phyloP scores from a whole-genome alignment of 30 jellyfish, hydroid and myxozoan species.

The Nemopilema nomurai region DNA sequence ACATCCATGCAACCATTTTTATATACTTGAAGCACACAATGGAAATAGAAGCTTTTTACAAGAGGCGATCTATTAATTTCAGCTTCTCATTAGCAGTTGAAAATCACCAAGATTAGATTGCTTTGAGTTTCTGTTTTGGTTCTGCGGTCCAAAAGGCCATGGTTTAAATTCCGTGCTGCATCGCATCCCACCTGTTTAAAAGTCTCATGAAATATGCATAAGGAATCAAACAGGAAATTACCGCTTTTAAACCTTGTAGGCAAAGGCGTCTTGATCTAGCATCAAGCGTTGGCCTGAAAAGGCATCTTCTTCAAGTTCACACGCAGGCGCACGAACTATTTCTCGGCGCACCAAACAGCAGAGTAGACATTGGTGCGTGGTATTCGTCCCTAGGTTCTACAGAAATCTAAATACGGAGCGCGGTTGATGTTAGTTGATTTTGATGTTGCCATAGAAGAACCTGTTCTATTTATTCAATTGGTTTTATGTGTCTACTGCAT shows the following conservation, averaged over 20 bases:
- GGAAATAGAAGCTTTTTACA: too few relatives aligned
- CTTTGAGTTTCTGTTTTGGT: not conserved
- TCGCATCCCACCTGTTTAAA: constrained; percentile 45
- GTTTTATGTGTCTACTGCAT: constrained; percentile 44
- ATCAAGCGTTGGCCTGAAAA: not conserved
- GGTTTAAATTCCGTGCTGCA: not conserved
- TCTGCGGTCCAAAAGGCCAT: not conserved
- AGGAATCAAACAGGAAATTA: constrained; percentile 43
- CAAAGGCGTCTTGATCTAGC: constrained; percentile 20
- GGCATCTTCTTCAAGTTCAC: not conserved
- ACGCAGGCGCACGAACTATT: not conserved
- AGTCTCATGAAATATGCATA: constrained; percentile 41
- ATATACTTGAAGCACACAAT: too few relatives aligned
- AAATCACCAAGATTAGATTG: not conserved
- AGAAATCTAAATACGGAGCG: not conserved
- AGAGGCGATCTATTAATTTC: too few relatives aligned
- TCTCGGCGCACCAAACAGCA: not conserved
- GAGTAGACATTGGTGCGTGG: not conserved
- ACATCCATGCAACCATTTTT: too few relatives aligned
- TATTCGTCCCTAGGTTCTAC: not conserved
- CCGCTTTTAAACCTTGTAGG: constrained; percentile 50
- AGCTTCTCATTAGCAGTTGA: too few relatives aligned
- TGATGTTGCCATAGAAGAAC: constrained; percentile 63
- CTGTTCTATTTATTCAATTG: constrained; percentile 61
- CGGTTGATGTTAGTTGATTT: constrained; percentile 13